phyloP scores from a whole-genome alignment of 2,113 vertebrate species.

The Sceloporus undulatus region DNA sequence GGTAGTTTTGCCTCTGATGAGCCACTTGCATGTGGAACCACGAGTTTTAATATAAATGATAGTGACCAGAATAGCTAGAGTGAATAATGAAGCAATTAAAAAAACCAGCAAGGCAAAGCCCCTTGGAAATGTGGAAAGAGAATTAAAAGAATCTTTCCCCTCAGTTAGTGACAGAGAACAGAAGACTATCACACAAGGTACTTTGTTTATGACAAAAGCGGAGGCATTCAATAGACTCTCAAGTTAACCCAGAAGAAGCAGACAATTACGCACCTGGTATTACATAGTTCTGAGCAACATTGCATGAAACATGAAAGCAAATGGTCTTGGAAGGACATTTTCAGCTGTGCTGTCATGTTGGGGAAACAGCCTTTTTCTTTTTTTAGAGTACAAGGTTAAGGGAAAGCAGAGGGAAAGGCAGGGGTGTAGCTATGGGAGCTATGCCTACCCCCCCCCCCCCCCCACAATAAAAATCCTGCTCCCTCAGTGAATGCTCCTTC shows the following conservation, averaged over 20 bases:
- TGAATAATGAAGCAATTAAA: slow-evolving; percentile 45
- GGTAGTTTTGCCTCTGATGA: not conserved
- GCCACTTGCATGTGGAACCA: slow-evolving; percentile 6
- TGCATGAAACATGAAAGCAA: not conserved
- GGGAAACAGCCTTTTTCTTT: not conserved
- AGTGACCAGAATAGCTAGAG: not conserved
- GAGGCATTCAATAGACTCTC: not conserved
- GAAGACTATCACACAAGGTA: slow-evolving; percentile 11
- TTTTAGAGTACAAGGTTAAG: not conserved
- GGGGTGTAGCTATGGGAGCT: not conserved
- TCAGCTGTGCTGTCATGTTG: not conserved
- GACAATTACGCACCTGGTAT: slow-evolving; percentile 20
- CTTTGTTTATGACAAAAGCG: slow-evolving; percentile 24
- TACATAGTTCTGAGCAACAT: not conserved
- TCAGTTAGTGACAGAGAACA: slow-evolving; percentile 9
- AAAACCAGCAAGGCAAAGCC: slow-evolving; percentile 1
- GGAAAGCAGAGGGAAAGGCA: not conserved
- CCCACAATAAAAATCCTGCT: too few relatives aligned
- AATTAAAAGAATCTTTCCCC: not conserved
- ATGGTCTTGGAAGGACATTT: not conserved
- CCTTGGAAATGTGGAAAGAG: slow-evolving; percentile 27
- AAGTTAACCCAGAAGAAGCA: slow-evolving; percentile 6
- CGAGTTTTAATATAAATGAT: slow-evolving; percentile 8
- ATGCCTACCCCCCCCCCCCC: too few relatives aligned
- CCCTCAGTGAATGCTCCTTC: too few relatives aligned